phyloP scores from a whole-genome alignment of 1,140 invertebrate genomes.

The Drosophila punjabiensis region DNA sequence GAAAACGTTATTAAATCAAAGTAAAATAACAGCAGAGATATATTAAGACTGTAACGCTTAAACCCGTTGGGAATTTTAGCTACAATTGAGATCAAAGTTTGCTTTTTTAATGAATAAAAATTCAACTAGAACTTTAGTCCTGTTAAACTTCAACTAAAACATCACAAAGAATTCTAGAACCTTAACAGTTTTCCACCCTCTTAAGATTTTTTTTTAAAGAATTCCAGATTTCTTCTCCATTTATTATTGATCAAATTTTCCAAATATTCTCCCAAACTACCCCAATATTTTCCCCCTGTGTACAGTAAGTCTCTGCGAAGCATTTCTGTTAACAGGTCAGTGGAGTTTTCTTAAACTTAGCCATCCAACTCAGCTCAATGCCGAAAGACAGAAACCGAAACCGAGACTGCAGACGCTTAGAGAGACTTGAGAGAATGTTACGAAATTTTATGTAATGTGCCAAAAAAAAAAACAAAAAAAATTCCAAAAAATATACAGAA shows the following conservation, averaged over 20 bases:
- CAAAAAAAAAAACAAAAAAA: constrained; percentile 61
- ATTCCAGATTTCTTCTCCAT: not conserved
- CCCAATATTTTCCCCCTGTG: not conserved
- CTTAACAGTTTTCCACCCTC: not conserved
- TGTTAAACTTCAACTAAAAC: not conserved
- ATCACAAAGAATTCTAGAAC: accelerated
- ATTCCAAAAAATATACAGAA: constrained; percentile 16
- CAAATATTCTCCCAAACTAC: not conserved
- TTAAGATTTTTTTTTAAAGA: accelerated
- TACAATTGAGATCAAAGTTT: not conserved
- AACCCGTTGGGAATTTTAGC: not conserved
- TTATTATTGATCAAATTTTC: not conserved
- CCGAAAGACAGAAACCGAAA: constrained; percentile 52
- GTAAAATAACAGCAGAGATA: too few relatives aligned
- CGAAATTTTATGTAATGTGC: constrained; percentile 83
- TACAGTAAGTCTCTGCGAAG: constrained; percentile 67
- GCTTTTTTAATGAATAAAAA: not conserved
- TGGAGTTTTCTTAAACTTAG: constrained; percentile 79
- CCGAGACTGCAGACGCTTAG: constrained; percentile 56
- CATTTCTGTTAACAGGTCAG: constrained; percentile 82
- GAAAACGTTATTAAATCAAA: too few relatives aligned
- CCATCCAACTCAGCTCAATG: constrained; percentile 65
- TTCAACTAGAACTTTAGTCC: not conserved
- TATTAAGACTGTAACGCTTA: not conserved
- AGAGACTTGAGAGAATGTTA: constrained; percentile 69